These are phyloP conservation scores for Zootermopsis nevadensis DNA, from an alignment of 2,888 invertebrate species.

Conservation along the genomic window DNA sequence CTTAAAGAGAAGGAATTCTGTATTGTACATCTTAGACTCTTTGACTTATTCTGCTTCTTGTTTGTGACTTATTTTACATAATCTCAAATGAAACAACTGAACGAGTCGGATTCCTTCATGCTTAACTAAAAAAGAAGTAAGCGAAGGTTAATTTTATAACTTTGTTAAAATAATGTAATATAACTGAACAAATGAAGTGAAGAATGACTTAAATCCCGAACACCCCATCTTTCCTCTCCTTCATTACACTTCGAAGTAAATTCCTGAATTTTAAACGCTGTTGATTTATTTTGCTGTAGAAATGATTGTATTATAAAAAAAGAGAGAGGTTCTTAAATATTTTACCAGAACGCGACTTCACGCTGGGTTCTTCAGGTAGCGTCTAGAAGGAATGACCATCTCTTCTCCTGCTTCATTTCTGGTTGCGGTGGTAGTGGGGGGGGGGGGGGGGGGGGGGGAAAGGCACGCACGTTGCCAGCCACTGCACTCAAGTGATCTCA, in stretches of 20 bases:
- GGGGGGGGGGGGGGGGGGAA: no score
- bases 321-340: neutral
- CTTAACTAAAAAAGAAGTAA: neutral
- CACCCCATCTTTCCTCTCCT: neutral
- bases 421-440: no score
- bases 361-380: conserved; percentile 20
- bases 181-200: neutral
- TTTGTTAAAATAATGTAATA: neutral
- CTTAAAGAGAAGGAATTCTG: neutral
- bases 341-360: conserved; percentile 9
- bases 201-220: neutral
- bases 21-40: no score
- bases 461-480: neutral
- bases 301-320: conserved; percentile 18
- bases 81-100: neutral
- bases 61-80: neutral
- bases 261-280: conserved; percentile 27
- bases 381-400: neutral
- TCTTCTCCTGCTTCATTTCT: neutral
- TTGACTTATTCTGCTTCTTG: neutral
- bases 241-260: neutral
- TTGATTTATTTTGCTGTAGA: conserved; percentile 17
- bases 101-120: neutral
- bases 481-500: neutral
- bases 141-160: neutral